These are phyloP conservation scores for Autographa gamma DNA, from an alignment of 2,888 invertebrate genomes.

Conservation along the genomic window DNA sequence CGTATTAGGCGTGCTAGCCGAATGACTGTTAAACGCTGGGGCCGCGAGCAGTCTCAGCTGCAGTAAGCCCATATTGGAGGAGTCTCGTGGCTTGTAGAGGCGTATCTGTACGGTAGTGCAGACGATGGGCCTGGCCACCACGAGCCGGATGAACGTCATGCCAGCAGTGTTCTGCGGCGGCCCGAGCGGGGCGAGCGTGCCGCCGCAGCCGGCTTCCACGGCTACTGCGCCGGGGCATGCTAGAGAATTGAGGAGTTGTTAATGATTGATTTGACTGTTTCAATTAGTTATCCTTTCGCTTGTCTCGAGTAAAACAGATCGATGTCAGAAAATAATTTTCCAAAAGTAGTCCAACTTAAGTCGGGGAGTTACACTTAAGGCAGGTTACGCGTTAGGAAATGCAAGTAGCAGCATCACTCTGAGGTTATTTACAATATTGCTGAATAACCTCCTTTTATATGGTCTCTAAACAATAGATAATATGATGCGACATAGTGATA, in stretches of 20 bases:
- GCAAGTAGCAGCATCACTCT: no score
- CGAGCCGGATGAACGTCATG: constrained; percentile 95
- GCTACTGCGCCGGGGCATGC: constrained; percentile 97
- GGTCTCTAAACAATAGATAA: no score
- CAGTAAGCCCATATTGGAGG: constrained; percentile 96
- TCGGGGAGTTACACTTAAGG: no score
- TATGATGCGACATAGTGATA: no score
- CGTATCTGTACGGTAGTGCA: constrained; percentile 94
- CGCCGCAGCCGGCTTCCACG: constrained; percentile 95
- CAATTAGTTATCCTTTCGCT: no score
- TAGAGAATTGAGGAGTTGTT: constrained; percentile 60
- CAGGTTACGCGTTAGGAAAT: no score
- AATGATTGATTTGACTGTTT: no score
- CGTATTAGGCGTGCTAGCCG: constrained; percentile 67
- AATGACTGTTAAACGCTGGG: constrained; percentile 92
- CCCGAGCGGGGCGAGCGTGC: constrained; percentile 94
- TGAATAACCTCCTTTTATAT: no score
- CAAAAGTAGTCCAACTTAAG: no score
- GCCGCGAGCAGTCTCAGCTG: constrained; percentile 96
- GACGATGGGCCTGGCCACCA: constrained; percentile 94
- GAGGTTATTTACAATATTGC: no score
- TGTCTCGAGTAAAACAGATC: no score
- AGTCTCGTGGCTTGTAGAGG: constrained; percentile 95
- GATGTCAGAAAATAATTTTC: no score
- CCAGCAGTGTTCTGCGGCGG: constrained; percentile 96